Evolutionary conservation across 53 echinoderm and acorn worm genomes (phyloP), one percentile per base, ranked within the genome.

Genomic region (Mesocentrotus franciscanus): DNA sequence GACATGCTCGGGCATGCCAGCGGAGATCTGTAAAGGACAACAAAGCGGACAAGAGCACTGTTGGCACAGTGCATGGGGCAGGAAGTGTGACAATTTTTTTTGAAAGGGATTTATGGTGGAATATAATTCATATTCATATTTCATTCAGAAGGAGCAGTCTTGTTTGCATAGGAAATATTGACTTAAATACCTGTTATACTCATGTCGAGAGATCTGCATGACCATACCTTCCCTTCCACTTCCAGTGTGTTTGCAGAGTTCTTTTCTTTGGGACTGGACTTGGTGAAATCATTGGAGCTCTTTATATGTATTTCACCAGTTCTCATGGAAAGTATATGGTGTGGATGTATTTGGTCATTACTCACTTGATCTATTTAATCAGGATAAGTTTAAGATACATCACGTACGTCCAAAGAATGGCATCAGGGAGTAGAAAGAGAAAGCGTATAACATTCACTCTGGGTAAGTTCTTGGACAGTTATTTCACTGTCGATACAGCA

Each of bases 361-460:
- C 16, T 27, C 29, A 57, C 13, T 33, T 87, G 57, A 87, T 16
- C 87, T 14, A 11, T 87, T 12, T 57, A 9, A 87, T 87, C 34
- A n/a, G 36, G 68, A 91, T 14, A 61, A 91, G 36, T 62, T 91
- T 36, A 1, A 13, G 16, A 20, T 91, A 10, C 36, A 1, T 66
- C 66, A 24, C 39, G 0, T 20, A 66, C 66, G 10, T 91, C 7
- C 91, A 61, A 18, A 64, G 62, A 62, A 91, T 91, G 91, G 66
- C 91, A 58, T 64, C 91, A 2, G 66, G 91, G 62, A 91, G 64
- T 66, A 61, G 91, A 8, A 91, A 91, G 68, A 61, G 91, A 66
- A 17, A 34, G 20, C 91, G 32, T 66, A 66, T 91, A 16, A 68
- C 36, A 68, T 91, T 64, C 66, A 26, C 39, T 20, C 18, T 91